Percentiles rank a stretch among this genome's conserved stretches.
Evolutionary conservation across 2,797 vertebrate genomes (phyloP).

Genomic region (Poeciliopsis gracilis): DNA sequence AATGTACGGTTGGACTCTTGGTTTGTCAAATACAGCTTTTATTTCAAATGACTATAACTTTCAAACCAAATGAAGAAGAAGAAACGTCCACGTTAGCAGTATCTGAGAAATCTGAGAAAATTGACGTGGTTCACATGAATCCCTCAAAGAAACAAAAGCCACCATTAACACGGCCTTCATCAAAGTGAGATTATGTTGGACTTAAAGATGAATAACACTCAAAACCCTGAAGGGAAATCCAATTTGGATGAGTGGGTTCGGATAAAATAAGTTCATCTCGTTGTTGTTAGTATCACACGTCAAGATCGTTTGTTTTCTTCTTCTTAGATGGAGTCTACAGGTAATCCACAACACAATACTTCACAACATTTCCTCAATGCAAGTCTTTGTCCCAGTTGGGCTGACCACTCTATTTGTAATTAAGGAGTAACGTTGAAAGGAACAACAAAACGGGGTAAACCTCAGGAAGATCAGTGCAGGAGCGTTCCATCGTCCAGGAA

Average conservation of each 20-base stretch:
- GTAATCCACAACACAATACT: not conserved
- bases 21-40: slow-evolving; percentile 10
- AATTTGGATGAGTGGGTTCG: not conserved
- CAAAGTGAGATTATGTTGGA: not conserved
- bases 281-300: not conserved
- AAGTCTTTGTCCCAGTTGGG: not conserved
- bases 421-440: slow-evolving; percentile 14
- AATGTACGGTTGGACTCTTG: slow-evolving; percentile 13
- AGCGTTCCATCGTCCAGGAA: slow-evolving; percentile 9
- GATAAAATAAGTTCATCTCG: not conserved
- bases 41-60: slow-evolving; percentile 11
- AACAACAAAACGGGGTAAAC: slow-evolving; percentile 36
- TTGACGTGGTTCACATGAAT: slow-evolving; percentile 27
- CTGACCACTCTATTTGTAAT: slow-evolving; percentile 8
- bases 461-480: slow-evolving; percentile 24
- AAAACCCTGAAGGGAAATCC: not conserved
- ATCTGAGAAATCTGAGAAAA: slow-evolving; percentile 12
- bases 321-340: not conserved
- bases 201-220: slow-evolving; percentile 1
- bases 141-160: slow-evolving; percentile 21
- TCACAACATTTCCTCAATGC: not conserved
- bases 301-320: not conserved
- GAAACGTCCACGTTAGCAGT: slow-evolving; percentile 4
- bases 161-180: not conserved
- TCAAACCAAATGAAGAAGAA: not conserved